A percentile compares a stretch with the other conserved stretches of the same genome.
Evolutionary conservation across 2,888 invertebrate genomes (phyloP).

Genomic region (Gisinianus flammeolus): DNA sequence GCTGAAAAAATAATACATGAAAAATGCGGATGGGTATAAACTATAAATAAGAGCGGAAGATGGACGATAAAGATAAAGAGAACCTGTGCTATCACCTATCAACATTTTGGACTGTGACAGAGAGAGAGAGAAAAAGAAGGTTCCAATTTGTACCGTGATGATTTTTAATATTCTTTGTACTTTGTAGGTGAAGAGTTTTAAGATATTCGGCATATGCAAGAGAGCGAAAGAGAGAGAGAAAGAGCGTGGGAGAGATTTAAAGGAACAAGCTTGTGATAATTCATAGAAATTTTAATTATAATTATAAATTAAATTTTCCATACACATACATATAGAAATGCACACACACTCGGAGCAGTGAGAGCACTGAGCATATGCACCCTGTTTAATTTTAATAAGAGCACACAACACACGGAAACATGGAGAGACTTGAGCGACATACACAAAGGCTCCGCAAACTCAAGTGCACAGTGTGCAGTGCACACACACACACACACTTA

Average conservation of each 20-base stretch:
- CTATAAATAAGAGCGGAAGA: no score
- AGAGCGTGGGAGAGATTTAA: background rate
- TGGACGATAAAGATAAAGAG: no score
- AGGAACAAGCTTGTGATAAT: background rate
- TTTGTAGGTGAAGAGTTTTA: no score
- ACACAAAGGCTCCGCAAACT: background rate
- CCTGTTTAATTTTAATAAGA: slow-evolving; percentile 6
- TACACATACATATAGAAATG: background rate
- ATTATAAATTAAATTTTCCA: background rate
- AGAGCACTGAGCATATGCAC: background rate
- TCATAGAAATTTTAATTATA: background rate
- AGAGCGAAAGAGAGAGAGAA: background rate
- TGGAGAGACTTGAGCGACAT: background rate
- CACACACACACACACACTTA: background rate
- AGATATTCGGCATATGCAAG: no score
- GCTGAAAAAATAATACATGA: no score
- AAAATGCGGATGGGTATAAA: no score
- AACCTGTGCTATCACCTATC: no score
- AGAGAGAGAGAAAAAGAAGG: no score
- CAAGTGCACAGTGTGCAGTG: background rate
- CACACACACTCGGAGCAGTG: background rate
- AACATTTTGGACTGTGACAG: no score
- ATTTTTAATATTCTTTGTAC: no score
- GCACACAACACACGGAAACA: background rate
- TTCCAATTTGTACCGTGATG: no score